Percentiles rank a stretch among this genome's conserved stretches.
These are phyloP conservation scores for Neofelis nebulosa DNA, from an alignment of 2,113 vertebrate species.

Conservation along the genomic window DNA sequence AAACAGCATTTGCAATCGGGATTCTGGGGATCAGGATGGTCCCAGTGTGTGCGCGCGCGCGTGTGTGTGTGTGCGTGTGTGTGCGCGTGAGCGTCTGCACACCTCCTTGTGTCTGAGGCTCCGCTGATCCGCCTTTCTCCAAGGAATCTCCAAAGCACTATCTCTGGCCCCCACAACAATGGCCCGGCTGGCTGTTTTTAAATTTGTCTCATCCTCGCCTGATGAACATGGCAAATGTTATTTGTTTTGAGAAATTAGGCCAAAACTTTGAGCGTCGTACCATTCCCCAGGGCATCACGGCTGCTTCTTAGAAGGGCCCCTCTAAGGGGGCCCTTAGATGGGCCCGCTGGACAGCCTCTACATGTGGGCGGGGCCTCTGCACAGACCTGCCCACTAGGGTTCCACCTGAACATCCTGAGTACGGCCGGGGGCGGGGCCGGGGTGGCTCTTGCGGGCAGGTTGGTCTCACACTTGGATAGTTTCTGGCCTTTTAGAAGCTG, in stretches of 20 bases:
- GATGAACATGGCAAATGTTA: rapidly evolving
- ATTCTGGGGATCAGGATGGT: not conserved
- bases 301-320: rapidly evolving
- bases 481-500: not conserved
- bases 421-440: rapidly evolving
- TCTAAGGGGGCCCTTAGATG: too few relatives aligned
- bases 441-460: not conserved
- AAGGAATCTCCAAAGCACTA: not conserved
- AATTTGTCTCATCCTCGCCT: too few relatives aligned
- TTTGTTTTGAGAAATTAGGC: not conserved
- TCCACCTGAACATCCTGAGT: not conserved
- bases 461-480: not conserved
- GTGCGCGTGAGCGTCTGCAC: not conserved
- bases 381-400: not conserved
- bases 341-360: not conserved
- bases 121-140: rapidly evolving
- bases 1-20: not conserved
- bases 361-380: rapidly evolving
- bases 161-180: too few relatives aligned
- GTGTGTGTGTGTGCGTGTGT: not conserved
- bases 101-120: not conserved
- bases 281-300: rapidly evolving
- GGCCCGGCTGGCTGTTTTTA: too few relatives aligned
- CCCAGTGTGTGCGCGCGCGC: not conserved
- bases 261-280: not conserved